These are phyloP conservation scores for Drosophila ficusphila DNA, from an alignment of 1,140 invertebrate genomes.

Conservation along the genomic window DNA sequence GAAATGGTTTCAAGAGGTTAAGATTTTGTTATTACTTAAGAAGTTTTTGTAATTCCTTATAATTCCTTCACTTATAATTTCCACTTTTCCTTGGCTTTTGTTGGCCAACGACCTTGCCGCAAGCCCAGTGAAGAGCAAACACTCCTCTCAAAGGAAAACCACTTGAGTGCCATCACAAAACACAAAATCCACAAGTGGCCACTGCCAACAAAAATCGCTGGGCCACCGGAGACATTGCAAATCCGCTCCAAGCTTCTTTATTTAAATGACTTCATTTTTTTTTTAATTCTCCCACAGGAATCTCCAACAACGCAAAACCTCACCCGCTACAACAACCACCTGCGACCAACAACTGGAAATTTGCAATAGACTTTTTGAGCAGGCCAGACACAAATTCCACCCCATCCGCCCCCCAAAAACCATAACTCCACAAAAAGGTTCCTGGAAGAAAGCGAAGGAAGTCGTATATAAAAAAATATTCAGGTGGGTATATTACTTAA, in stretches of 20 bases:
- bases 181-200: slow-evolving; percentile 63
- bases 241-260: slow-evolving; percentile 29
- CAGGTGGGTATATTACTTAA: slow-evolving; percentile 3
- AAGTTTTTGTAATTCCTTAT: no score
- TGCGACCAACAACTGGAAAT: slow-evolving; percentile 25
- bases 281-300: slow-evolving; percentile 46
- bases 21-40: not conserved
- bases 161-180: slow-evolving; percentile 17
- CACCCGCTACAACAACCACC: slow-evolving; percentile 49
- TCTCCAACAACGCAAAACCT: slow-evolving; percentile 67
- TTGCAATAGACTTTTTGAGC: slow-evolving; percentile 29
- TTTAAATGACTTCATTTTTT: slow-evolving; percentile 25
- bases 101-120: slow-evolving; percentile 36
- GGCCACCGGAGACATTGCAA: slow-evolving; percentile 34
- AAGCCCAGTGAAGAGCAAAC: slow-evolving; percentile 36
- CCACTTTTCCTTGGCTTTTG: not conserved
- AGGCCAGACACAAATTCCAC: slow-evolving; percentile 22
- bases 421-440: not conserved
- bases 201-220: slow-evolving; percentile 18
- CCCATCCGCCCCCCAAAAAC: slow-evolving; percentile 5
- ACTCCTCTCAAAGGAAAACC: slow-evolving; percentile 22
- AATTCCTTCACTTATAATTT: no score
- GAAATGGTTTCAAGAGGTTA: not conserved
- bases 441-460: slow-evolving; percentile 6
- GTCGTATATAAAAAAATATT: slow-evolving; percentile 18